Base-by-base conservation (phyloP, 2,888 invertebrate genomes). In the Eilema sororculum region DNA sequence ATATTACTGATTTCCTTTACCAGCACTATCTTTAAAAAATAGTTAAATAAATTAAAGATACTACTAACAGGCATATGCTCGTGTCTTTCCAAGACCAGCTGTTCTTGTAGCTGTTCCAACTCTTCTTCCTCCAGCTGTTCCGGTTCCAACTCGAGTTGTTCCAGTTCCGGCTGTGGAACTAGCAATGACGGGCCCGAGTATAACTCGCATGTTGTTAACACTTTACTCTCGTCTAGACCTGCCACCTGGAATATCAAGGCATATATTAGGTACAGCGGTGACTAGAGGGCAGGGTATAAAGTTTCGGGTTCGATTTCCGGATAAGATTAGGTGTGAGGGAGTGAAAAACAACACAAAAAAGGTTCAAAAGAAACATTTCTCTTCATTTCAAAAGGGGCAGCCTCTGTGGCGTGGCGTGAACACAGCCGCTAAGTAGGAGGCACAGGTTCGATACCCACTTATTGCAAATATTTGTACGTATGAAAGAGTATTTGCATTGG, bases 111-210 rank as follows among this genome's bases (percentile, higher is more conserved):
- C 13, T 76, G 73, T 28, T 75, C 74, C 3, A 76, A 60, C 10
- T 77, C 77, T 0, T 68, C 72, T n/a, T 75, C 72, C 22, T 78
- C 77, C 0, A 81, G 61, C 20, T 84, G 85, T 9, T 82, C 75
- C 5, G 75, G 68, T 0, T 78, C 70, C 28, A 77, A 33, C 22
- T 69, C 60, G 33, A 69, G 10, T 13, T 77, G 77, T 37, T 80
- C 84, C 67, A 77, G 78, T n/a, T 73, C 71, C 8, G 79, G 80
- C 63, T 82, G 83, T 64, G 85, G 83, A 56, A 86, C 83, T 22
- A 90, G 82, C 58, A 91, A 82, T 20, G 90, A 86, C 9, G 88
- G 78, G 2, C 87, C 87, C 1, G 89, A 73, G 84, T 86, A 89
- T 67, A 90, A 76, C 67, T 84, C 84, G 74, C 88, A 86, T 0